phyloP scores from a whole-genome alignment of 2,888 invertebrate species.

The Adelphocoris suturalis region DNA sequence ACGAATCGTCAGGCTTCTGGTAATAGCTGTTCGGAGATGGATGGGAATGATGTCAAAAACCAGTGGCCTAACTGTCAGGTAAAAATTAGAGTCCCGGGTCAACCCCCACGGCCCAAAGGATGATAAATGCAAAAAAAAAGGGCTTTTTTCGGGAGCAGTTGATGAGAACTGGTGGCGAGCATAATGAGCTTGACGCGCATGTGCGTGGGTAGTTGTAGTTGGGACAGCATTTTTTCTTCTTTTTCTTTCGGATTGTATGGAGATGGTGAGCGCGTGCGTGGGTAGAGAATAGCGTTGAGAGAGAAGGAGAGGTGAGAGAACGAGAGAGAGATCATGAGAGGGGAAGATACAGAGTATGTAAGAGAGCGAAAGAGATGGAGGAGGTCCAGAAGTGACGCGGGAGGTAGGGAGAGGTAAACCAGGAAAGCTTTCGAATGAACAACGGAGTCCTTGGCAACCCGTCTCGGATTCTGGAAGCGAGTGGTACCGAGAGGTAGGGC shows the following conservation, averaged over 20 bases:
- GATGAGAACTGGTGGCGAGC: constrained; percentile 10
- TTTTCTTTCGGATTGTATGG: constrained; percentile 24
- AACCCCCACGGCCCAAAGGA: background rate
- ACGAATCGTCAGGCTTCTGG: background rate
- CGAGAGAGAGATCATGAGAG: background rate
- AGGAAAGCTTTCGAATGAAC: background rate
- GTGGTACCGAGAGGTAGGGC: background rate
- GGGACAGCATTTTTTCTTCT: background rate
- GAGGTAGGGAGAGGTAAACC: background rate
- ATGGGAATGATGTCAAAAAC: constrained; percentile 34
- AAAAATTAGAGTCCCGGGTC: background rate
- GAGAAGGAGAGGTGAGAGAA: background rate
- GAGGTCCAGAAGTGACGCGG: background rate
- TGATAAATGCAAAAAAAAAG: background rate
- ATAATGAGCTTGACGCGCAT: background rate
- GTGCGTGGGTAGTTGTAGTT: background rate
- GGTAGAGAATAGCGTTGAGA: background rate
- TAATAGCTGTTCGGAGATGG: background rate
- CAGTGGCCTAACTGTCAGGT: background rate
- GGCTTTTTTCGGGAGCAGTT: background rate
- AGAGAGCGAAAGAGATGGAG: background rate
- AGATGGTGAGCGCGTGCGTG: background rate
- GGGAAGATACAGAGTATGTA: too few species aligned
- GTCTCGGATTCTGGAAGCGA: constrained; percentile 8
- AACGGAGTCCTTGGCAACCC: constrained; percentile 16